Base-by-base conservation (phyloP, 2,888 invertebrate species). In the Erebia epiphron region DNA sequence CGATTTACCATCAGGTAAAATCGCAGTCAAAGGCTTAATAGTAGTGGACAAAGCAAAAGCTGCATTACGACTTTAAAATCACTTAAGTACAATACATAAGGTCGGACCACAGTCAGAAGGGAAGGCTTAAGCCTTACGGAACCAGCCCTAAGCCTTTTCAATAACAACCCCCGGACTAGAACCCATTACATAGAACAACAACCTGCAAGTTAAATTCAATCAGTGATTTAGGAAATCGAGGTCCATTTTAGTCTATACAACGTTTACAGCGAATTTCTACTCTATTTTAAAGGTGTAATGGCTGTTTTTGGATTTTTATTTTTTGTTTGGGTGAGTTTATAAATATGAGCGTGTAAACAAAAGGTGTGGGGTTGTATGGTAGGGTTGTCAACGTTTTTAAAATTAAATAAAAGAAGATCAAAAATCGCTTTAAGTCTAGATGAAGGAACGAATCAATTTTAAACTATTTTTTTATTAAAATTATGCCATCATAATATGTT, bases 321-420 rank as follows among this genome's bases (percentile, higher is more conserved):
- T n/a, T 49, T 68, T 72, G 35, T 35, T 57, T 18, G 67, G 62
- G 66, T 26, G 68, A 74, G 69, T 74, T 76, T 65, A 76, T 78
- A 75, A 78, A 77, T 76, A 76, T 73, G 75, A 75, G 71, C 77
- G 75, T 72, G 77, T 78, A 79, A 81, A 81, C 80, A 79, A 81
- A 71, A 76, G 79, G 79, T 69, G 69, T 67, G 60, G 70, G 70
- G 72, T 76, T 2, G 43, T 49, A 9, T 18, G 43, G 18, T 49
- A 62, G 62, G 62, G 62, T 21, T 62, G 62, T 7, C 62, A 14
- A 62, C 4, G 10, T 35, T 7, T 5, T 14, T n/a, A 9, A 18
- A 18, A n/a, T 50, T 18, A 11, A 16, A 13, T 21, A 16, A 21
- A 13, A 21, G 18, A 49, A n/a, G 11, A 46, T 13, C n/a, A n/a